These are phyloP conservation scores for Bucorvus abyssinicus DNA, from an alignment of 2,797 vertebrate genomes.

Conservation along the genomic window DNA sequence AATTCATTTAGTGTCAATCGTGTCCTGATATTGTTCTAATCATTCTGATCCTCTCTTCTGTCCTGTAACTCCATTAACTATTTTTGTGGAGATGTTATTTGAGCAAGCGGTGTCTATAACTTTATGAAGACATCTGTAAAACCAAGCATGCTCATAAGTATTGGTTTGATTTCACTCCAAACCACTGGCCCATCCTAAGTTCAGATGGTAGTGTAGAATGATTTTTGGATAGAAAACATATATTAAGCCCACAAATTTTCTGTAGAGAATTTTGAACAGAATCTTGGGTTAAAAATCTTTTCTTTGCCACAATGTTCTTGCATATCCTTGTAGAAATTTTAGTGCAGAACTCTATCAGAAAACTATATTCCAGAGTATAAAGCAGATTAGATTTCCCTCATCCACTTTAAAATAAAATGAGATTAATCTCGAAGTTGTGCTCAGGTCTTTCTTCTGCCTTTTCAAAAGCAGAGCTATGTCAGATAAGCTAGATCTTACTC, in stretches of 20 bases:
- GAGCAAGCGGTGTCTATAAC: background rate
- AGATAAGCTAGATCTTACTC: background rate
- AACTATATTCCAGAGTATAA: background rate
- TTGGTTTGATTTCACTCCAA: background rate
- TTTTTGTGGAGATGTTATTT: background rate
- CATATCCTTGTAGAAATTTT: background rate
- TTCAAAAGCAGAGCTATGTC: background rate
- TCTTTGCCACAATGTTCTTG: background rate
- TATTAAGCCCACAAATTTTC: background rate
- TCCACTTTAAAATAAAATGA: background rate
- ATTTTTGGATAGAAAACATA: background rate
- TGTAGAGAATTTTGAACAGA: background rate
- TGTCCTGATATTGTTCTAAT: background rate
- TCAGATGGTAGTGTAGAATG: background rate
- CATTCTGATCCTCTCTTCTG: background rate
- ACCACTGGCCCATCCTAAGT: fast-evolving
- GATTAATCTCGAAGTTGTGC: background rate
- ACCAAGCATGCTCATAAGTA: background rate
- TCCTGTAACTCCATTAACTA: background rate
- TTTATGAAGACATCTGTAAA: background rate
- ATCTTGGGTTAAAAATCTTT: background rate
- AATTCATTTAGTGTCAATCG: background rate
- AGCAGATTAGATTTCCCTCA: background rate
- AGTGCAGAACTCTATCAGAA: background rate
- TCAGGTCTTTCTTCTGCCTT: background rate